Percentiles rank a stretch among this genome's conserved stretches.
phyloP scores from a whole-genome alignment of 2,888 invertebrate species.

The Liodrosophila aerea region DNA sequence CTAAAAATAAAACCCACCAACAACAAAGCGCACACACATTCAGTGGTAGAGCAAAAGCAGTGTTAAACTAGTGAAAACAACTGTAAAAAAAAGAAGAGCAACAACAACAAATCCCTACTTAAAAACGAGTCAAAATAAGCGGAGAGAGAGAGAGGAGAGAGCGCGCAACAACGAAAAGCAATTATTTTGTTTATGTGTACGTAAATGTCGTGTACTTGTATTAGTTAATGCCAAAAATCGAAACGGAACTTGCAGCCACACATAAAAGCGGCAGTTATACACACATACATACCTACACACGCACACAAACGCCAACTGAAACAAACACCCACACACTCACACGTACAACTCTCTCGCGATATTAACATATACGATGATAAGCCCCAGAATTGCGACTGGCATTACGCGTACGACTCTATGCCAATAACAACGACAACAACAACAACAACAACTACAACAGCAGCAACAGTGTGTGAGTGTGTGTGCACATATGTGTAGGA shows the following conservation, averaged over 20 bases:
- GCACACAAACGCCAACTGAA: not conserved
- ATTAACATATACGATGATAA: slow-evolving; percentile 40
- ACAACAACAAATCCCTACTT: slow-evolving; percentile 3
- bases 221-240: slow-evolving; percentile 73
- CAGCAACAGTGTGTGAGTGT: slow-evolving; percentile 15
- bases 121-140: slow-evolving; percentile 10
- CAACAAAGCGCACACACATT: slow-evolving; percentile 20
- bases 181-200: slow-evolving; percentile 65
- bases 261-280: slow-evolving; percentile 2
- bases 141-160: slow-evolving; percentile 17
- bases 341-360: not conserved
- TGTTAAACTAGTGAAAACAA: slow-evolving; percentile 33
- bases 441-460: slow-evolving; percentile 7
- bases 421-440: slow-evolving; percentile 48
- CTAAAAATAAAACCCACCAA: slow-evolving; percentile 54
- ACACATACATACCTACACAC: no score
- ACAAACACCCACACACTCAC: not conserved
- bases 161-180: slow-evolving; percentile 70
- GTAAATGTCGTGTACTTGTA: slow-evolving; percentile 41
- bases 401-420: slow-evolving; percentile 46
- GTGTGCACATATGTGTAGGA: slow-evolving; percentile 12
- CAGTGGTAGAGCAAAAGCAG: slow-evolving; percentile 8
- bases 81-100: slow-evolving; percentile 13
- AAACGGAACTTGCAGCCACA: slow-evolving; percentile 63
- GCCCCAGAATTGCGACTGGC: slow-evolving; percentile 41